phyloP scores from a whole-genome alignment of 2,113 vertebrate genomes.

The Phaethon lepturus region DNA sequence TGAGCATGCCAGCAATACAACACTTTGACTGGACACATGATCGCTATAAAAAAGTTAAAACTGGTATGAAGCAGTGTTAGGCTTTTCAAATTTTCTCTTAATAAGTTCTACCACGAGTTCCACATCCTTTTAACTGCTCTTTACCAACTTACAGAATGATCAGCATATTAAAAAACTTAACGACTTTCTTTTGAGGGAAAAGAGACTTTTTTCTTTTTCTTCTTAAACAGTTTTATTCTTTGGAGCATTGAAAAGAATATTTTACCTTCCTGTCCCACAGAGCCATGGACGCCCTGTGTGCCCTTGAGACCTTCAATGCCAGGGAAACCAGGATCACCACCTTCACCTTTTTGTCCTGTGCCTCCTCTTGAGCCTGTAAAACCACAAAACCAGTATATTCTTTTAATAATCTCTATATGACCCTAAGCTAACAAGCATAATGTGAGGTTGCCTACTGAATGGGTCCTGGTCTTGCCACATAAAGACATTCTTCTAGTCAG shows the following conservation, averaged over 20 bases:
- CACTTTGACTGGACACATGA: background rate
- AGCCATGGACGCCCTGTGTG: constrained; percentile 77
- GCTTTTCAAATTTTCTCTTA: background rate
- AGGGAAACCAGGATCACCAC: constrained; percentile 82
- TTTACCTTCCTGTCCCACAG: constrained; percentile 80
- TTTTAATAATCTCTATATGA: background rate
- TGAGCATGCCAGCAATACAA: background rate
- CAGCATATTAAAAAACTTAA: background rate
- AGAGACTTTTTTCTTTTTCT: background rate
- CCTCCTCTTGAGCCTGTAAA: constrained; percentile 72
- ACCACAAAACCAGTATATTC: background rate
- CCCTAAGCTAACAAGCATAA: background rate
- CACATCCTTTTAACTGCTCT: background rate
- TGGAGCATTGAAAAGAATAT: background rate
- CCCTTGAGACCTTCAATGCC: constrained; percentile 87
- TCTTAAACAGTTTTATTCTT: background rate
- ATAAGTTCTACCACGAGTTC: background rate
- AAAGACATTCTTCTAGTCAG: background rate
- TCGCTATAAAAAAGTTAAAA: background rate
- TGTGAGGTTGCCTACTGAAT: background rate
- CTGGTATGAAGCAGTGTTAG: background rate
- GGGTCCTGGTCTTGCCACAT: background rate
- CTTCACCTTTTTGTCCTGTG: constrained; percentile 72
- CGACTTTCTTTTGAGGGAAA: background rate
- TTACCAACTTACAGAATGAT: background rate